A percentile compares a stretch with the other conserved stretches of the same genome.
Conservation (phyloP, 2,888 invertebrate genomes). For the Podabrus alpinus region DNA sequence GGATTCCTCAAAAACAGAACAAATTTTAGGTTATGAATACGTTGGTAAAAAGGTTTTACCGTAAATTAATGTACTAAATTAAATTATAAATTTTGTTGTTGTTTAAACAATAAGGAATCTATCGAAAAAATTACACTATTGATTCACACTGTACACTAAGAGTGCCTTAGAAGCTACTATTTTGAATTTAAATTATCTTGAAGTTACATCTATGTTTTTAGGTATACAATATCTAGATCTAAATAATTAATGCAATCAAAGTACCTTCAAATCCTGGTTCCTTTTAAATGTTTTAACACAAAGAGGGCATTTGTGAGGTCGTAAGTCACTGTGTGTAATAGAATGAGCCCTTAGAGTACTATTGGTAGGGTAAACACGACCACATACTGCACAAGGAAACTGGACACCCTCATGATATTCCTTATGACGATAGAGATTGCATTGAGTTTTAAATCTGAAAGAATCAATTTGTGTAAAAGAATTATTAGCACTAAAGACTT, state of each 20-base stretch:
- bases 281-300: conserved; percentile 75
- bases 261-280: conserved; percentile 73
- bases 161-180: too few species aligned
- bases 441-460: conserved; percentile 68
- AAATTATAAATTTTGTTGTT: too few species aligned
- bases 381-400: conserved; percentile 69
- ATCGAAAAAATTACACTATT: background rate
- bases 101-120: background rate
- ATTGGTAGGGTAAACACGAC: conserved; percentile 70
- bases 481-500: conserved; percentile 48
- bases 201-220: too few species aligned
- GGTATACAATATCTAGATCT: too few species aligned
- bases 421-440: conserved; percentile 67
- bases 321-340: conserved; percentile 69
- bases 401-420: conserved; percentile 63
- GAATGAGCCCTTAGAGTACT: conserved; percentile 71
- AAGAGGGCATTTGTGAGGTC: conserved; percentile 69
- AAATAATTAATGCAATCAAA: background rate
- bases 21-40: too few species aligned
- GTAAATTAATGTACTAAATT: too few species aligned
- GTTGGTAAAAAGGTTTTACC: too few species aligned
- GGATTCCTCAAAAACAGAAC: too few species aligned
- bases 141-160: too few species aligned
- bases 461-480: conserved; percentile 13
- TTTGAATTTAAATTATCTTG: too few species aligned